Base-by-base conservation (phyloP, 2,113 vertebrate species). In the Pseudorasbora parva region DNA sequence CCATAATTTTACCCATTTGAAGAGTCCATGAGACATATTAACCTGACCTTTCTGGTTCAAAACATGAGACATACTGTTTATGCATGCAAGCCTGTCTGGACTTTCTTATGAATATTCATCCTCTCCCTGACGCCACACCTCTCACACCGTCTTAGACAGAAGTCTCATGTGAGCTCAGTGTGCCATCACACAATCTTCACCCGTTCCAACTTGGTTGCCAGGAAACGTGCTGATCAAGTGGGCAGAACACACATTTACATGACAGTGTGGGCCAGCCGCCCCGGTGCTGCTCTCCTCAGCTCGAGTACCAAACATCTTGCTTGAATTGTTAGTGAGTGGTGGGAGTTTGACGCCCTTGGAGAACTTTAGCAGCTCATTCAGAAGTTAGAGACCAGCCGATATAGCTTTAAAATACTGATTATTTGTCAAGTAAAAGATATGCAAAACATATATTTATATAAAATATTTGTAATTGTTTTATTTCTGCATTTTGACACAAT, bases 41-140 rank as follows among this genome's bases (percentile, higher is more conserved):
- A 19, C 43, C 15, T 33, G 8, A 51, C 14, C 2, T n/a, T 68
- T 75, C 27, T 10, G 17, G 27, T 30, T 74, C 60, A 17, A 1
- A 15, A 68, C 47, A 64, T 64, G 25, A 59, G 68, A 79, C 9
- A 81, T 87, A 83, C 79, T 23, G 78, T 86, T 92, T 91, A 89
- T 72, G 88, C 90, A 90, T 89, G 76, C 51, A 8, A 78, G 33
- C 23, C 41, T 33, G 51, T 81, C 45, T 83, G 27, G 56, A 37
- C 72, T 83, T 74, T 69, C 85, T 87, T 64, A 71, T 93, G 89
- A 91, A 93, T 93, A 93, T 93, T 93, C 92, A 93, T 91, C 85
- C 4, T 14, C 33, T 51, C 57, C 62, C 81, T 30, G 49, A 64
- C 60, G 47, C 84, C 66, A 27, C 8, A 88, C 83, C 79, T 90